Conservation (phyloP, 2,113 vertebrate species). For the Petrocephalus microphthalmus region DNA sequence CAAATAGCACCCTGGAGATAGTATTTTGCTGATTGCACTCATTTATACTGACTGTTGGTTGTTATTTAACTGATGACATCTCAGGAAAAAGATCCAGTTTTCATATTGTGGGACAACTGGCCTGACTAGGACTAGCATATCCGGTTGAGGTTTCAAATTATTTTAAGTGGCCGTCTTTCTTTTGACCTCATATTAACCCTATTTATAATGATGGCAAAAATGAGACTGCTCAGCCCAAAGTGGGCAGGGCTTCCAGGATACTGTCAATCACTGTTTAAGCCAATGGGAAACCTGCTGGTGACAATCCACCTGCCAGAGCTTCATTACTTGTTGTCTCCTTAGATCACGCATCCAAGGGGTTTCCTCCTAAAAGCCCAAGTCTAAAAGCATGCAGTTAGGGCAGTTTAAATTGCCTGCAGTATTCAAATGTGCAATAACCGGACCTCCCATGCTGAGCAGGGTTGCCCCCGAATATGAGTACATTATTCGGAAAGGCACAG, state of each 20-base stretch:
- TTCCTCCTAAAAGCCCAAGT: neutral
- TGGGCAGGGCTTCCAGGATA: neutral
- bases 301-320: neutral
- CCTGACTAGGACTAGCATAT: neutral
- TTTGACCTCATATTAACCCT: neutral
- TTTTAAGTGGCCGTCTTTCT: neutral
- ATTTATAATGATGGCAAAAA: neutral
- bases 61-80: constrained; percentile 31
- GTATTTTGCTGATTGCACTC: constrained; percentile 41
- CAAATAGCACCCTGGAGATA: constrained; percentile 36
- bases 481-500: neutral
- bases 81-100: constrained; percentile 16
- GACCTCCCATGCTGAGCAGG: neutral
- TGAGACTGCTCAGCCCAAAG: neutral
- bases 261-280: neutral
- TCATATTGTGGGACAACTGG: neutral
- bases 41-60: constrained; percentile 33
- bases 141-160: neutral
- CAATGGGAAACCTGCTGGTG: neutral
- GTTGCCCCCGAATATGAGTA: neutral
- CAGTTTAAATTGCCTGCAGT: neutral
- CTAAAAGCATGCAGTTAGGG: neutral
- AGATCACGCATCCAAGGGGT: neutral
- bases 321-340: neutral
- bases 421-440: neutral